Percentiles rank a stretch among this genome's conserved stretches.
phyloP scores from a whole-genome alignment of 2,113 vertebrate species.

The Callospermophilus lateralis region DNA sequence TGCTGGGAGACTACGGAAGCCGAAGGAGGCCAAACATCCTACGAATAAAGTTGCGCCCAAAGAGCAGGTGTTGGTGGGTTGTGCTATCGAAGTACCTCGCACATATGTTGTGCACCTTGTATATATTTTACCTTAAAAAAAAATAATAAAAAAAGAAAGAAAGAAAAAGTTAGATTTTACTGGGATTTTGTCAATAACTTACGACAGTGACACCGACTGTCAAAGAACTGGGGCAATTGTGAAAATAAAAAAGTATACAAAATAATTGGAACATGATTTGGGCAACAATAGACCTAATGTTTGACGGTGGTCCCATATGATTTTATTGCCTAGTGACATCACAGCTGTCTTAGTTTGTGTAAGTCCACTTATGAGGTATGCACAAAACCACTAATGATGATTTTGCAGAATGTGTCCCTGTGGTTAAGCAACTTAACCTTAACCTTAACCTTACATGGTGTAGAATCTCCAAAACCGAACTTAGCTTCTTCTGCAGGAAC shows the following conservation, averaged over 20 bases:
- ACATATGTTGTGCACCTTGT: not conserved
- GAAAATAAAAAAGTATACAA: not conserved
- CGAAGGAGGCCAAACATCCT: not conserved
- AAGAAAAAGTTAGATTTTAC: too few species aligned
- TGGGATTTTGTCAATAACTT: not conserved
- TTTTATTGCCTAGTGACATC: not conserved
- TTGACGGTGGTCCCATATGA: not conserved
- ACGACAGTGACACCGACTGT: not conserved
- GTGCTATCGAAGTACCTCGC: fast-evolving
- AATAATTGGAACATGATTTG: not conserved
- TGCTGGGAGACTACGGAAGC: not conserved
- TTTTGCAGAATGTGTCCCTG: too few species aligned
- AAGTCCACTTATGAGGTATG: not conserved
- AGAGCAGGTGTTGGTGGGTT: fast-evolving
- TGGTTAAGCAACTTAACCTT: too few species aligned
- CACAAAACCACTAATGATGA: not conserved
- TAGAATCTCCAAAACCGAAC: not conserved
- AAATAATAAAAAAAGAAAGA: not conserved
- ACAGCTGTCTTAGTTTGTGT: not conserved
- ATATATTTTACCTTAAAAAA: not conserved
- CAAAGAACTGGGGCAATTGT: not conserved
- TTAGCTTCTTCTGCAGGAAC: not conserved
- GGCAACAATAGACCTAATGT: not conserved
- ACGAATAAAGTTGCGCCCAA: fast-evolving
- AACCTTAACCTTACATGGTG: too few species aligned